Evolutionary conservation across 2,888 invertebrate species (phyloP).

Genomic region (Allygus modestus): DNA sequence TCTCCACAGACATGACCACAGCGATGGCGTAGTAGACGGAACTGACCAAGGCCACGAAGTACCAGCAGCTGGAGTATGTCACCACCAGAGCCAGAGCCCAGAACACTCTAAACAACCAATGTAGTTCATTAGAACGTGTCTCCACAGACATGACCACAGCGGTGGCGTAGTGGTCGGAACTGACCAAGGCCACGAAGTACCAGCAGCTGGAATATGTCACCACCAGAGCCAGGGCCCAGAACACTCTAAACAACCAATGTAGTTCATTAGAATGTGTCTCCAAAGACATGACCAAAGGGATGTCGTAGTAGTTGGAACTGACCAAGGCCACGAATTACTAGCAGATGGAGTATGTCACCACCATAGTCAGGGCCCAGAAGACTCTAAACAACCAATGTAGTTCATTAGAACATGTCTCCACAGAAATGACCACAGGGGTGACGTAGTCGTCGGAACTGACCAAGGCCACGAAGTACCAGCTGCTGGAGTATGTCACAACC

Average conservation of each 20-base stretch:
- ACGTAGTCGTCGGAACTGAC: slow-evolving; percentile 58
- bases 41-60: slow-evolving; percentile 15
- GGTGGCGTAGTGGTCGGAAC: slow-evolving; percentile 60
- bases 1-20: slow-evolving; percentile 65
- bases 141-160: slow-evolving; percentile 64
- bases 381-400: too few species aligned
- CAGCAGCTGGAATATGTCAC: slow-evolving; percentile 63
- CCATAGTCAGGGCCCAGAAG: slow-evolving; percentile 65
- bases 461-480: slow-evolving; percentile 53
- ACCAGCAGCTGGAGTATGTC: slow-evolving; percentile 62
- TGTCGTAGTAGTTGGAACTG: slow-evolving; percentile 34
- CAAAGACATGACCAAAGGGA: slow-evolving; percentile 63
- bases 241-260: slow-evolving; percentile 54
- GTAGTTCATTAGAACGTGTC: slow-evolving; percentile 61
- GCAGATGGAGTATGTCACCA: slow-evolving; percentile 61
- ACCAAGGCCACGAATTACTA: slow-evolving; percentile 42
- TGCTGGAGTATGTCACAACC: slow-evolving; percentile 61
- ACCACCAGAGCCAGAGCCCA: slow-evolving; percentile 64
- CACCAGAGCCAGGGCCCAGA: slow-evolving; percentile 65
- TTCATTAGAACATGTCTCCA: slow-evolving; percentile 63
- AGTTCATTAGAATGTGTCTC: too few species aligned
- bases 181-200: slow-evolving; percentile 33
- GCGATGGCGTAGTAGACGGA: slow-evolving; percentile 44
- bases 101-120: too few species aligned
- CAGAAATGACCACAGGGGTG: slow-evolving; percentile 62